Evolutionary conservation across 2,888 invertebrate species (phyloP).

Genomic region (Lycophotia porphyrea): DNA sequence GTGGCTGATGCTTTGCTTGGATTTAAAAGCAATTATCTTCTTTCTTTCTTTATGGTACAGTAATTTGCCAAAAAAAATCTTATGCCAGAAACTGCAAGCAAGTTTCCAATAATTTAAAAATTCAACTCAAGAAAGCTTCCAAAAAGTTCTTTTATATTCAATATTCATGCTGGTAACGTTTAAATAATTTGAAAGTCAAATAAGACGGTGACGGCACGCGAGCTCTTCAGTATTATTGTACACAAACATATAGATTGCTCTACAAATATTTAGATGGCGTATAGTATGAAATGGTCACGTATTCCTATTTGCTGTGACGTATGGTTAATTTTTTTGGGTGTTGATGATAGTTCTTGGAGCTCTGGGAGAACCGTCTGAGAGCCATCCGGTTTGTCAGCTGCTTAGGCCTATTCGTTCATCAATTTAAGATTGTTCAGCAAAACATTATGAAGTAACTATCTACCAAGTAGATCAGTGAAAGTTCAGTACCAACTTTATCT

Average conservation of each 20-base stretch:
- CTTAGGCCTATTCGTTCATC: not conserved
- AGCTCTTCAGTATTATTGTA: slow-evolving; percentile 68
- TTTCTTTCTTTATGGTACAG: no score
- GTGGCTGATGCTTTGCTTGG: not conserved
- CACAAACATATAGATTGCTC: slow-evolving; percentile 72
- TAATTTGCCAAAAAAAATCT: no score
- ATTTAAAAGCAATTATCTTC: not conserved
- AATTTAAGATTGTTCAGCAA: not conserved
- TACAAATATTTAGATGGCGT: slow-evolving; percentile 72
- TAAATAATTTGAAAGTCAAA: slow-evolving; percentile 73
- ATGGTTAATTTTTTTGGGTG: slow-evolving; percentile 41
- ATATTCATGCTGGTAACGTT: slow-evolving; percentile 63
- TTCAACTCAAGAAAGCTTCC: not conserved
- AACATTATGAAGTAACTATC: not conserved
- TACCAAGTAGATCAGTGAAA: not conserved
- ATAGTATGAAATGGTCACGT: slow-evolving; percentile 69
- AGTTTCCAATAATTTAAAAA: not conserved
- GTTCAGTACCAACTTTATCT: not conserved
- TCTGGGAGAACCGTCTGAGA: not conserved
- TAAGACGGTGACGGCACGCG: slow-evolving; percentile 72
- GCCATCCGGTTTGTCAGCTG: not conserved
- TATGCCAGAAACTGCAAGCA: not conserved
- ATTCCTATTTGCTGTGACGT: slow-evolving; percentile 58
- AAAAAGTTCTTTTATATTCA: slow-evolving; percentile 35
- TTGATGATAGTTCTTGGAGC: not conserved